Evolutionary conservation across 2,797 vertebrate genomes (phyloP), one percentile per base, ranked within the genome.

Genomic region (Danio kyathit): DNA sequence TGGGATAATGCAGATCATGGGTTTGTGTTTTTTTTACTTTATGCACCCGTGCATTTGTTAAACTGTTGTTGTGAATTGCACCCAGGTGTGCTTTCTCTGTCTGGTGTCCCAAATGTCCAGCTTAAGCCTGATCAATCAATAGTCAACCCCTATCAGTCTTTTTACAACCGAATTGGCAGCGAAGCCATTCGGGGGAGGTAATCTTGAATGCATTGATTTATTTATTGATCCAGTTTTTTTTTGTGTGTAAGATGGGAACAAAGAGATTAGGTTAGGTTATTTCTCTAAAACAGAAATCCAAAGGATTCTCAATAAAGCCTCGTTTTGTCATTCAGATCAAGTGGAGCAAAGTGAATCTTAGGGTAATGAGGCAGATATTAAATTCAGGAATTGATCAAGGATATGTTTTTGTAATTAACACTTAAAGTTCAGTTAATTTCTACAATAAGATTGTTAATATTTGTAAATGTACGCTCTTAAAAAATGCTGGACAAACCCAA

Each of bases 201-300:
- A 90, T 86, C 88, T 89, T 84, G 89, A 87, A 93, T 90, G 86
- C 90, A 92, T 94, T 91, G 90, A 94, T 93, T 90, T 59, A 87
- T 90, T 85, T 93, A 93, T 93, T 91, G 90, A 94, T 92, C 85
- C 78, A 6, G 80, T 82, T 84, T 88, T 89, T 29, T 29, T 29
- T 29, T 29, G 29, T 29, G 29, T 81, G 60, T 76, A 67, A 77
- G 71, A 77, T 52, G 63, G 78, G 70, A 88, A 88, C 81, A 89
- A 90, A 88, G 78, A 85, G 73, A 79, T 73, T 84, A 52, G 70
- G 49, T 38, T 43, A 14, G 79, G 14, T 80, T 81, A 72, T 46
- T 80, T 16, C 48, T 61, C 77, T 61, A 70, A 77, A 80, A 80
- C n/a, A 13, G 44, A 65, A 75, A 41, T 40, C 9, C 29, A 29